Conservation (phyloP, 1,140 invertebrate species). For the Andricus grossulariae region DNA sequence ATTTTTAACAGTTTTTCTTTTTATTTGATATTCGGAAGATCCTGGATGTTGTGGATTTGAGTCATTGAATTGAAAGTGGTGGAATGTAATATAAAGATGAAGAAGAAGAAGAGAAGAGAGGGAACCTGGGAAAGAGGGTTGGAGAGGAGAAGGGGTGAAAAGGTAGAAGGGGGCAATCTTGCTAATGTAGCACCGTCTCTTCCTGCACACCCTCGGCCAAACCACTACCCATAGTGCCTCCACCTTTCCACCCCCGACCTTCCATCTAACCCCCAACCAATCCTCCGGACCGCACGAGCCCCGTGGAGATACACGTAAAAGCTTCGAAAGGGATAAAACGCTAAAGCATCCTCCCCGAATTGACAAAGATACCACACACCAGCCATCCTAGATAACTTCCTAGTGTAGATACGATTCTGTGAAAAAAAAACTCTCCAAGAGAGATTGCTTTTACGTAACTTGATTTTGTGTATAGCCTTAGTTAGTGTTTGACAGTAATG, state of each 20-base stretch:
- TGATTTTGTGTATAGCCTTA: too few species aligned
- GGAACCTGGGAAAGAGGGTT: background rate
- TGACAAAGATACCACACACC: conserved; percentile 59
- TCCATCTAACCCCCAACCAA: conserved; percentile 13
- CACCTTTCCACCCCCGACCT: conserved; percentile 36
- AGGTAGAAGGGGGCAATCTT: conserved; percentile 66
- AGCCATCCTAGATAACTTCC: conserved; percentile 38
- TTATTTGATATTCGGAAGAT: too few species aligned
- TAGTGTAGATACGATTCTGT: background rate
- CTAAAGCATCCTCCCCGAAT: conserved; percentile 59
- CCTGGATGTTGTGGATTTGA: background rate
- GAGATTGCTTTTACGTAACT: too few species aligned
- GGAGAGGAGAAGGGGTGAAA: conserved; percentile 28
- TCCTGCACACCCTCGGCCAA: conserved; percentile 60
- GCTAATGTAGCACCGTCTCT: conserved; percentile 68
- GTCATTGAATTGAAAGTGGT: conserved; percentile 5
- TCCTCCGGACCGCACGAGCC: conserved; percentile 47
- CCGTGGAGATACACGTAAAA: conserved; percentile 57
- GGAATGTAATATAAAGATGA: conserved; percentile 13
- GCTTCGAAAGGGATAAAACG: conserved; percentile 62
- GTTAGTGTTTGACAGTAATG: too few species aligned
- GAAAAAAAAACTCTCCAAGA: background rate
- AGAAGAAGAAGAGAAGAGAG: background rate
- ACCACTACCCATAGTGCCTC: conserved; percentile 61
- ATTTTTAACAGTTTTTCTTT: too few species aligned